Evolutionary conservation across 2,888 invertebrate genomes (phyloP).

Genomic region (Sepiola atlantica): DNA sequence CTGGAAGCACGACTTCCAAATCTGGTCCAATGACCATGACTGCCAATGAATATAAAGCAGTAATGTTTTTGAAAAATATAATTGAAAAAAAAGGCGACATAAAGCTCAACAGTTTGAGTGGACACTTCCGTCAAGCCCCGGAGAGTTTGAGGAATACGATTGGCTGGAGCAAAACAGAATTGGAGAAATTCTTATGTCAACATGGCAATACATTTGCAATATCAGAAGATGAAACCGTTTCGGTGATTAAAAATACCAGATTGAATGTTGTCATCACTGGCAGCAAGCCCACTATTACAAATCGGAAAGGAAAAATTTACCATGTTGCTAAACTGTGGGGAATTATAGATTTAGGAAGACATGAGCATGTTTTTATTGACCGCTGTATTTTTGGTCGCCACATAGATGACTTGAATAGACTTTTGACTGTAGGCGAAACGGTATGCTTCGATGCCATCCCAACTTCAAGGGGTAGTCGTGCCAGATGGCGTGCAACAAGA

Average conservation of each 20-base stretch:
- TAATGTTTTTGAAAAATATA: slow-evolving; percentile 74
- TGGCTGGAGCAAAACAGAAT: slow-evolving; percentile 73
- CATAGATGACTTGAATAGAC: slow-evolving; percentile 73
- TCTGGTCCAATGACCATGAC: slow-evolving; percentile 74
- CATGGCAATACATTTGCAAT: slow-evolving; percentile 72
- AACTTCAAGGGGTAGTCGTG: slow-evolving; percentile 74
- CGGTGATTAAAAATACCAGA: slow-evolving; percentile 71
- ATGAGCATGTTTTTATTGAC: slow-evolving; percentile 76
- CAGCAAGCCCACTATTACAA: slow-evolving; percentile 69
- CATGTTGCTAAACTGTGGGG: slow-evolving; percentile 76
- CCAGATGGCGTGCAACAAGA: slow-evolving; percentile 74
- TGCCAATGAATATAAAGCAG: slow-evolving; percentile 75
- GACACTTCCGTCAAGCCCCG: slow-evolving; percentile 71
- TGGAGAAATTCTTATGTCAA: slow-evolving; percentile 71
- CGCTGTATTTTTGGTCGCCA: slow-evolving; percentile 72
- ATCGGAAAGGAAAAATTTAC: slow-evolving; percentile 72
- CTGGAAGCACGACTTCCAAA: slow-evolving; percentile 58
- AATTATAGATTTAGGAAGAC: slow-evolving; percentile 75
- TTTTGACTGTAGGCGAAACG: slow-evolving; percentile 72
- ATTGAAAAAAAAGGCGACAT: slow-evolving; percentile 72
- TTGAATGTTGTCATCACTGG: slow-evolving; percentile 74
- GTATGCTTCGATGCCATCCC: slow-evolving; percentile 74
- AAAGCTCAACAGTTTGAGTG: slow-evolving; percentile 68
- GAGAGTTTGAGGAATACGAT: slow-evolving; percentile 73
- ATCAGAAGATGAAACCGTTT: slow-evolving; percentile 70